Evolutionary conservation across 2,888 invertebrate species (phyloP), one percentile per base, ranked within the genome.

Genomic region (Blera fallax): DNA sequence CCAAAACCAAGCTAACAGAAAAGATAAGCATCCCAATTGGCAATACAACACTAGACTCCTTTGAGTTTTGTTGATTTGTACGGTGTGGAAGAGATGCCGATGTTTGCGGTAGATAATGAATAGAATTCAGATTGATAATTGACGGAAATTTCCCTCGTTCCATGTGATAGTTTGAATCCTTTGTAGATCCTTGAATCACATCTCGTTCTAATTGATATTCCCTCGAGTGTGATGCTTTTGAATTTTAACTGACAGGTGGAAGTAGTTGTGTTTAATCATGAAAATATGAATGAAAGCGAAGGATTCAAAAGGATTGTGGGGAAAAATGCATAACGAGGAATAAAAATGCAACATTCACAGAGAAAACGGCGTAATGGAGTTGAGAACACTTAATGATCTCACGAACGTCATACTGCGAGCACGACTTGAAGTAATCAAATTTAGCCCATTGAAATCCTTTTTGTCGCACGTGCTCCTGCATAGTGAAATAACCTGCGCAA

Each of bases 401-500:
- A n/a, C n/a, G n/a, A n/a, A n/a, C n/a, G n/a, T n/a, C n/a, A n/a
- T n/a, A n/a, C n/a, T 11, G 45, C 24, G 32, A 62, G 18, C 56
- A 37, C 7, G 43, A 45, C 11, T 45, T 72, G 18, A 21, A 34
- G 27, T 64, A 6, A 10, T 18, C 43, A 40, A 21, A 58, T 48
- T 43, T 8, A 34, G 8, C 67, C 11, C 50, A 1, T 27, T 27
- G 48, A 14, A 24, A 37, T 18, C 40, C 40, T 18, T 16, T n/a
- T 8, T 7, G 2, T 3, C 16, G 34, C 24, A 72, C 72, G 72
- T 72, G 72, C 14, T 73, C 40, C 62, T 16, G 58, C 70, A 45
- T 29, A 45, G 3, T 27, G 58, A 45, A 56, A 24, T 11, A 16
- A 6, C 8, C 18, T 52, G 8, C 21, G 29, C 29, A 18, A 27